phyloP scores from a whole-genome alignment of 2,888 invertebrate species.

The Caenorhabditis sp. region DNA sequence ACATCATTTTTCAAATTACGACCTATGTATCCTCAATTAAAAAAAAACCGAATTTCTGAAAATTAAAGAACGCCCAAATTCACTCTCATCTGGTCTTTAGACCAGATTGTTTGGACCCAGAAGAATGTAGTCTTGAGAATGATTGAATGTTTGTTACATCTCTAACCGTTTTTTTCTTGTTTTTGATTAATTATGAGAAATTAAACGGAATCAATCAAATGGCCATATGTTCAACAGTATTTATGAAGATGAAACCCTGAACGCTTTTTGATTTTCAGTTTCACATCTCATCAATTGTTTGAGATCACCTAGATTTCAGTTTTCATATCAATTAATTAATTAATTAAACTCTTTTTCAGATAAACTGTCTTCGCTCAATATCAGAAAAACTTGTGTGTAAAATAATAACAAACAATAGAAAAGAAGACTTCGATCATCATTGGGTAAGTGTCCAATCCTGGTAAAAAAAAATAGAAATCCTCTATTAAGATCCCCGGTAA shows the following conservation, averaged over 20 bases:
- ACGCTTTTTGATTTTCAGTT: not conserved
- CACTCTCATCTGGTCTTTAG: too few species aligned
- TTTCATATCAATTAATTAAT: not conserved
- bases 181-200: not conserved
- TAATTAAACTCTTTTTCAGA: conserved; percentile 15
- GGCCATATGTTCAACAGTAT: not conserved
- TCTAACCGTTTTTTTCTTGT: not conserved
- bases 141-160: too few species aligned
- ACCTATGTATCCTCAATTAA: too few species aligned
- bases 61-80: too few species aligned
- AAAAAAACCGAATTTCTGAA: too few species aligned
- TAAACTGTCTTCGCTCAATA: conserved; percentile 33
- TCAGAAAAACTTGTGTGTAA: conserved; percentile 40
- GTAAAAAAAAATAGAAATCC: too few species aligned
- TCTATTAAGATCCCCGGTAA: conserved; percentile 51
- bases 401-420: conserved; percentile 18
- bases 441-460: too few species aligned
- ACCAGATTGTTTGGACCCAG: too few species aligned
- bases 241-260: not conserved
- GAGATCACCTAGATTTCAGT: not conserved
- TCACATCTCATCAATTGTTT: not conserved
- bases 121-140: too few species aligned
- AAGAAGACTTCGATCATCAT: conserved; percentile 37
- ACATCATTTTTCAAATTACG: too few species aligned
- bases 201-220: not conserved